Conservation (phyloP, 2,888 invertebrate species). For the Mystacides longicornis region DNA sequence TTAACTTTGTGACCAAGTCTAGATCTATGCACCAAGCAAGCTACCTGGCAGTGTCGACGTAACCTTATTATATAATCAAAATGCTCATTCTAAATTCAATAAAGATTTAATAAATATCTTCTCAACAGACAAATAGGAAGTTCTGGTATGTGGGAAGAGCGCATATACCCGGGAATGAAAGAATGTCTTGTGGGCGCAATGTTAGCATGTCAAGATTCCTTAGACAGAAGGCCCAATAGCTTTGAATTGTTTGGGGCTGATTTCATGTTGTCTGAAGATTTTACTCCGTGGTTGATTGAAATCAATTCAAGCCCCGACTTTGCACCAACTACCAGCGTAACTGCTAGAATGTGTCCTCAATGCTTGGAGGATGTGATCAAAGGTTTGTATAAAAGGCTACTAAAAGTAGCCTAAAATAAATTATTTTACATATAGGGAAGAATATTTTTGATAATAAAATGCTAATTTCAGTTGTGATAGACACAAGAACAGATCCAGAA, state of each 20-base stretch:
- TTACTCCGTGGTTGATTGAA: slow-evolving; percentile 87
- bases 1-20: too few species aligned
- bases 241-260: slow-evolving; percentile 94
- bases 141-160: slow-evolving; percentile 70
- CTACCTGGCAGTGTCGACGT: not conserved
- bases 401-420: not conserved
- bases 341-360: slow-evolving; percentile 76
- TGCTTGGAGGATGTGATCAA: slow-evolving; percentile 87
- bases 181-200: slow-evolving; percentile 70
- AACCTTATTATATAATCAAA: slow-evolving; percentile 26
- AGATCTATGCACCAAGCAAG: too few species aligned
- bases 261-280: slow-evolving; percentile 86
- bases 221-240: slow-evolving; percentile 73
- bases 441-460: not conserved
- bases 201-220: slow-evolving; percentile 78
- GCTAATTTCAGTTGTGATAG: slow-evolving; percentile 62
- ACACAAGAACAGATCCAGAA: slow-evolving; percentile 60
- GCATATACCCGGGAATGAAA: slow-evolving; percentile 85
- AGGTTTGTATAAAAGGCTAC: slow-evolving; percentile 48
- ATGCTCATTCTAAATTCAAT: too few species aligned
- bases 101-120: not conserved
- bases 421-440: too few species aligned
- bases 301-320: slow-evolving; percentile 92
- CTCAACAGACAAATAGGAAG: slow-evolving; percentile 66
- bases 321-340: slow-evolving; percentile 84